A percentile compares a stretch with the other conserved stretches of the same genome.
phyloP scores from a whole-genome alignment of 2,888 invertebrate genomes.

The Drosophila peninsularis region DNA sequence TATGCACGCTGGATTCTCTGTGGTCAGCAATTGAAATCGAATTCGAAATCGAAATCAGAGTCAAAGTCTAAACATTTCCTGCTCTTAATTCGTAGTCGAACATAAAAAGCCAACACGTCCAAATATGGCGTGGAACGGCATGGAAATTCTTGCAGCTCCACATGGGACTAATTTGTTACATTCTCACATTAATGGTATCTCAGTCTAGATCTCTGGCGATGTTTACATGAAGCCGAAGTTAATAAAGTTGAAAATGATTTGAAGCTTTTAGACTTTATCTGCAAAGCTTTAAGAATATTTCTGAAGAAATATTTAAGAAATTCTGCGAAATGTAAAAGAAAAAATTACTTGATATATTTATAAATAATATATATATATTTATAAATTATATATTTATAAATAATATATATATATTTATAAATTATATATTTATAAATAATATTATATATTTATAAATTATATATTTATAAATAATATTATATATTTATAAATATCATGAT shows the following conservation, averaged over 20 bases:
- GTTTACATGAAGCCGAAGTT: not conserved
- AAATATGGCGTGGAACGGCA: slow-evolving; percentile 12
- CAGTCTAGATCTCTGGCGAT: not conserved
- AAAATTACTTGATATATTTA: too few species aligned
- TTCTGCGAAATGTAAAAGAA: too few species aligned
- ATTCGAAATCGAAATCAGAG: slow-evolving; percentile 27
- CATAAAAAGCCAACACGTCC: slow-evolving; percentile 8
- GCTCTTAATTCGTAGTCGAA: slow-evolving; percentile 23
- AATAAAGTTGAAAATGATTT: not conserved
- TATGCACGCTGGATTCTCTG: slow-evolving; percentile 21
- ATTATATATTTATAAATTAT: too few species aligned
- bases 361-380: too few species aligned
- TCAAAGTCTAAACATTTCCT: slow-evolving; percentile 21
- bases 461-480: too few species aligned
- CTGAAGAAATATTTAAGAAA: too few species aligned
- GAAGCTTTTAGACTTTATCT: too few species aligned
- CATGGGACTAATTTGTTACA: slow-evolving; percentile 6
- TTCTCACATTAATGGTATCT: not conserved
- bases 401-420: too few species aligned
- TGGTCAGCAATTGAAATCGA: slow-evolving; percentile 38
- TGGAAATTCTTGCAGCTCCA: slow-evolving; percentile 13
- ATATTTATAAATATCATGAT: too few species aligned
- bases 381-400: too few species aligned
- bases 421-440: too few species aligned
- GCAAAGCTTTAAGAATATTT: too few species aligned